Base-by-base conservation (phyloP, 2,888 invertebrate species). In the Sericinus montela region DNA sequence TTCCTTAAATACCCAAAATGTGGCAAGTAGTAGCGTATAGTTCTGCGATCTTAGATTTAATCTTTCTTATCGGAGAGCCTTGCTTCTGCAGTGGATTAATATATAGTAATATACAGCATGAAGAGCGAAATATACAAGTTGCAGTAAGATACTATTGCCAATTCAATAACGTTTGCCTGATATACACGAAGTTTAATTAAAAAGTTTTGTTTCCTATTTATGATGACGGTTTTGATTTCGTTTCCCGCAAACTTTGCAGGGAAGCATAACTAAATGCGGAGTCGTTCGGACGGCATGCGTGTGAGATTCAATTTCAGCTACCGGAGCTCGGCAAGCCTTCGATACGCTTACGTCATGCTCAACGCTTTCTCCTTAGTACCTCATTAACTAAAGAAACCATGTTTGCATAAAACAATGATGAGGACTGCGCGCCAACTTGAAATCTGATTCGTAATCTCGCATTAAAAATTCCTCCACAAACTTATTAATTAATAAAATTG, bases 241-340 rank as follows among this genome's bases (percentile, higher is more conserved):
- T 40, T 40, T 25, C 11, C 16, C n/a, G 5, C 34, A 16, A 41
- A 19, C 45, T 41, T 65, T 65, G 63, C 63, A 54, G 60, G 65
- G 58, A 66, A 73, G 78, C 85, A 73, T 73, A 75, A 75, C 86
- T 78, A 87, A 87, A 82, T 54, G 78, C 68, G 52, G 56, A 53
- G 58, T 64, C 56, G 61, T 53, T 62, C 64, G 58, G 58, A 47
- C 64, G 69, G 79, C 85, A 83, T 86, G 85, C 80, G 61, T 66
- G 64, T 60, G 64, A 71, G 72, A 74, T 86, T 82, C 71, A 72
- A 77, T 84, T 86, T 76, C 83, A 76, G 79, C 77, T 69, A 80
- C 73, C 70, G 74, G 75, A 75, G 65, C 62, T 65, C 51, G 51
- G 46, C 54, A 28, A 52, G 39, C 48, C 45, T 56, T 59, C 56